These are phyloP conservation scores for Megamerina dolium DNA, from an alignment of 2,888 invertebrate genomes.

Conservation along the genomic window DNA sequence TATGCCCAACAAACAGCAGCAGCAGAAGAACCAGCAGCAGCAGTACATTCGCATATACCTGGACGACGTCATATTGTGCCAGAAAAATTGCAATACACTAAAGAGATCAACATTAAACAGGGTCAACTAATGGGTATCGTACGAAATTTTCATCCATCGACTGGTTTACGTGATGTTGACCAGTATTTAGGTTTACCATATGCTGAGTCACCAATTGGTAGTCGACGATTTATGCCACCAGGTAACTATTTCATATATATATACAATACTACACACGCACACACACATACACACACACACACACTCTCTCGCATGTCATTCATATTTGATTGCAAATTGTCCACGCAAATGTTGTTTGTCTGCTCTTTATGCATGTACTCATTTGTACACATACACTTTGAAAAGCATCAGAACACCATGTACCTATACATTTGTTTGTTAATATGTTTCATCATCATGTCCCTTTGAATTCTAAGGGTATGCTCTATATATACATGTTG, in stretches of 20 bases:
- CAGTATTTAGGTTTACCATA: conserved; percentile 76
- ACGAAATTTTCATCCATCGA: conserved; percentile 57
- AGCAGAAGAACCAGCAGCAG: conserved; percentile 10
- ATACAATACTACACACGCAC: too few relatives aligned
- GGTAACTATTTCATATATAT: conserved; percentile 53
- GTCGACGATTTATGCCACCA: conserved; percentile 78
- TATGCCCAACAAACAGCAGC: conserved; percentile 7
- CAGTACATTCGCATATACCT: neutral
- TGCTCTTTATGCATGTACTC: neutral
- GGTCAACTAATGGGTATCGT: conserved; percentile 64
- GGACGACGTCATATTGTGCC: conserved; percentile 39
- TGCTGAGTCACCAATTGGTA: conserved; percentile 71
- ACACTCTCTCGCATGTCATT: neutral
- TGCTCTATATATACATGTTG: too few relatives aligned
- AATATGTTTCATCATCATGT: too few relatives aligned
- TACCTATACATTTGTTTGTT: too few relatives aligned
- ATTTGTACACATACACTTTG: too few relatives aligned
- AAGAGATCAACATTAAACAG: conserved; percentile 61
- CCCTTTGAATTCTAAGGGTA: too few relatives aligned
- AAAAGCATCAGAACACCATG: too few relatives aligned
- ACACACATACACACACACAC: neutral
- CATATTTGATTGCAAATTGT: conserved; percentile 9
- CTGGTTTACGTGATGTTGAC: conserved; percentile 61
- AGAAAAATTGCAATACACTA: conserved; percentile 51
- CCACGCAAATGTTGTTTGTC: conserved; percentile 6